phyloP scores from a whole-genome alignment of 1,140 invertebrate species.

The Theocolax elegans region DNA sequence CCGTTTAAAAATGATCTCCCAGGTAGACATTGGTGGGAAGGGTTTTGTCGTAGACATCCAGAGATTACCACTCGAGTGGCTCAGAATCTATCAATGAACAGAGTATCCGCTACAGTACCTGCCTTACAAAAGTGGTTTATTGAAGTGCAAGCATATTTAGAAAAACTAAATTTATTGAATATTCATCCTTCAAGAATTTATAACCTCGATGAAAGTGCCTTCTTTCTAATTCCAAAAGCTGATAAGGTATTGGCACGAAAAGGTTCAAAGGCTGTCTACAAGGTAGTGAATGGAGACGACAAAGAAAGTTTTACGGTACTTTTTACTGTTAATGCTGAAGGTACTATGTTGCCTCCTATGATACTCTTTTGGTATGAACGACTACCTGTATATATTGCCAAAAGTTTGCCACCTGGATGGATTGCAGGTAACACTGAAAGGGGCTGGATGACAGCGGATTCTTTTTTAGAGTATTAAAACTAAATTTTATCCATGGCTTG shows the following conservation, averaged over 20 bases:
- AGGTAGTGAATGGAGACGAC: no score
- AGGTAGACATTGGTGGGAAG: constrained; percentile 47
- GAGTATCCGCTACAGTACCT: constrained; percentile 44
- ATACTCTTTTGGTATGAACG: constrained; percentile 35
- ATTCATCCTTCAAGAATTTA: constrained; percentile 32
- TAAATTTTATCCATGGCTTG: constrained; percentile 16
- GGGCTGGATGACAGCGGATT: constrained; percentile 61
- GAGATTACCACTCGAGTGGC: constrained; percentile 37
- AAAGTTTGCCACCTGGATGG: constrained; percentile 56
- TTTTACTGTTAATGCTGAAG: constrained; percentile 23
- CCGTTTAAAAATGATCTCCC: constrained; percentile 39
- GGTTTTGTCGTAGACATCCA: no score
- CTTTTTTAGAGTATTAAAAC: constrained; percentile 62
- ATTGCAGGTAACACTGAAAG: constrained; percentile 55
- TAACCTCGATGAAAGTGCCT: neutral
- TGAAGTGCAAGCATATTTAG: constrained; percentile 7
- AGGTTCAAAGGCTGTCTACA: no score
- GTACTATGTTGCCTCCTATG: constrained; percentile 35
- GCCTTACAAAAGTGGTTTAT: neutral
- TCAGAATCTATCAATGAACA: constrained; percentile 48
- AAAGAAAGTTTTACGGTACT: no score
- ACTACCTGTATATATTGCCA: constrained; percentile 20
- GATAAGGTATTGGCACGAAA: no score
- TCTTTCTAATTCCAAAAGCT: no score
- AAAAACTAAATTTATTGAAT: constrained; percentile 11